phyloP scores from a whole-genome alignment of 2,888 invertebrate genomes.

The Pecten maximus region DNA sequence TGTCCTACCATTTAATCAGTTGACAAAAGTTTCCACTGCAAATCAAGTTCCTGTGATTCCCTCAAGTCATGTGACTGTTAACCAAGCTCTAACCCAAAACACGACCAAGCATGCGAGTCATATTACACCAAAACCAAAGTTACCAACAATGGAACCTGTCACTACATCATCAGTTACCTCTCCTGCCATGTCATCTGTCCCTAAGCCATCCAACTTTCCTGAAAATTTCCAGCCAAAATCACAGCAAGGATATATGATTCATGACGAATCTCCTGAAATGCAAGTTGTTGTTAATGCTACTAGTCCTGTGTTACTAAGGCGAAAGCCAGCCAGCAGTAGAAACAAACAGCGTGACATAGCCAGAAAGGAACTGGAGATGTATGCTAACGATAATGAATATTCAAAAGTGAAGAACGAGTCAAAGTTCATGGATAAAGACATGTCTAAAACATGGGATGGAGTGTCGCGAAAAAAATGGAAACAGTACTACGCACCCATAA shows the following conservation, averaged over 20 bases:
- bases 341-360: background rate
- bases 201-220: slow-evolving; percentile 54
- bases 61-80: slow-evolving; percentile 40
- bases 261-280: slow-evolving; percentile 71
- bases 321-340: slow-evolving; percentile 54
- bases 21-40: background rate
- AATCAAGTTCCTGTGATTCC: background rate
- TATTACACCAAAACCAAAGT: background rate
- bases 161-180: background rate
- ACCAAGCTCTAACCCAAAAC: background rate
- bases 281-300: slow-evolving; percentile 74
- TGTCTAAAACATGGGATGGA: slow-evolving; percentile 75
- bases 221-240: slow-evolving; percentile 45
- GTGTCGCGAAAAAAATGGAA: slow-evolving; percentile 64
- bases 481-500: slow-evolving; percentile 63
- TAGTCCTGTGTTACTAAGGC: slow-evolving; percentile 71
- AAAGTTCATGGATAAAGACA: slow-evolving; percentile 70
- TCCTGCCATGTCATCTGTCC: slow-evolving; percentile 31
- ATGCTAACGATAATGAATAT: slow-evolving; percentile 39
- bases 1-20: background rate
- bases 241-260: slow-evolving; percentile 46
- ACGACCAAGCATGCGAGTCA: background rate
- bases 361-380: slow-evolving; percentile 40
- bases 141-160: background rate
- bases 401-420: slow-evolving; percentile 39